Evolutionary conservation across 2,888 invertebrate genomes (phyloP), one percentile per base, ranked within the genome.

Genomic region (Pomacea canaliculata): DNA sequence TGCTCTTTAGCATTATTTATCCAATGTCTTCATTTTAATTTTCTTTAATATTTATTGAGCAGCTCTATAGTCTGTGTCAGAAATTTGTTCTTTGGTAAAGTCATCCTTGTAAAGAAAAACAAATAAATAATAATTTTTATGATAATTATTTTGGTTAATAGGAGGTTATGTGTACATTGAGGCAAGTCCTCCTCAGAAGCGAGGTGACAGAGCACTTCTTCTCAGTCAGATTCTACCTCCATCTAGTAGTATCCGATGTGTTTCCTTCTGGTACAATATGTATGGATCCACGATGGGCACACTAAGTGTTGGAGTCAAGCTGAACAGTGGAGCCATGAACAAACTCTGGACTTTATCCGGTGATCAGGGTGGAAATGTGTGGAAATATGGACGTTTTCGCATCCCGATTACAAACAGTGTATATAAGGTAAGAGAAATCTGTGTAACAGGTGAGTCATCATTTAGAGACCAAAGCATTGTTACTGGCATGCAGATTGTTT

Each of bases 211-310:
- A 71, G 88, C 89, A 9, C 78, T 80, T n/a, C 80, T 86, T 23
- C 72, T 79, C 56, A 86, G 86, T 74, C 82, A 87, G 73, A 79
- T 81, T 10, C 82, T 88, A 68, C 76, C 71, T 2, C 59, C 51
- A 65, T 16, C 74, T 63, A 1, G 79, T 70, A 27, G 68, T 75
- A 18, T 69, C 48, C n/a, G 77, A 46, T 88, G 88, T 75, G 77
- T 89, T 70, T 78, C 79, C 37, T 89, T 89, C 82, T 89, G 85
- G 83, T 89, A 88, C 80, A 85, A 83, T 81, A 89, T 89, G 88
- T 76, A 85, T 49, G 89, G 89, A 0, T 23, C 71, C 4, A 70
- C 82, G 19, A 85, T 86, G 65, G 88, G 87, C 19, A 81, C 82
- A 9, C 81, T 89, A 13, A 80, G 84, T 2, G 76, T 73, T 48